phyloP scores from a whole-genome alignment of 1,140 invertebrate species.

The Leptinotarsa lineolata region DNA sequence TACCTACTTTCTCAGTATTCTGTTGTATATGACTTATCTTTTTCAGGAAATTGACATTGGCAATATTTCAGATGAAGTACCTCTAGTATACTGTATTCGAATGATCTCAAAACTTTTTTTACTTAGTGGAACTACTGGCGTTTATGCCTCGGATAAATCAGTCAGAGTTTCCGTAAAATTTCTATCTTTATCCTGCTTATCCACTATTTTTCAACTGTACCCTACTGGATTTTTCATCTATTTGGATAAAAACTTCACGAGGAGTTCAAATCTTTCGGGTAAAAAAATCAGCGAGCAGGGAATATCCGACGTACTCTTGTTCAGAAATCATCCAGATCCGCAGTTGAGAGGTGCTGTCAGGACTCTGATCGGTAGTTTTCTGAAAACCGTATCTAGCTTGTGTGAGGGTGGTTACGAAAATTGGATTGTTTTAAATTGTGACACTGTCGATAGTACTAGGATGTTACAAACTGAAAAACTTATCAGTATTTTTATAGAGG shows the following conservation, averaged over 20 bases:
- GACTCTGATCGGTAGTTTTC: slow-evolving; percentile 68
- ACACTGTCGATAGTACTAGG: slow-evolving; percentile 41
- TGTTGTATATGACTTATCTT: slow-evolving; percentile 17
- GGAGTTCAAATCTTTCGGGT: background rate
- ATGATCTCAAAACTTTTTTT: slow-evolving; percentile 77
- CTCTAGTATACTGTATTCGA: slow-evolving; percentile 75
- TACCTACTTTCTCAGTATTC: too few relatives aligned
- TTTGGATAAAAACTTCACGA: slow-evolving; percentile 60
- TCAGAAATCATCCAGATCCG: slow-evolving; percentile 76
- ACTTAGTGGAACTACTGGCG: slow-evolving; percentile 66
- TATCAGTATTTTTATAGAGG: slow-evolving; percentile 36
- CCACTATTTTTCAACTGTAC: slow-evolving; percentile 69
- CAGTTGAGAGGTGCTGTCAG: slow-evolving; percentile 78
- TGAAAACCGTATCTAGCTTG: slow-evolving; percentile 66
- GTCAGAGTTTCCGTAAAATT: slow-evolving; percentile 85
- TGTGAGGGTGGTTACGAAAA: slow-evolving; percentile 62
- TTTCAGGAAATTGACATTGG: slow-evolving; percentile 67
- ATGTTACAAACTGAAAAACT: slow-evolving; percentile 32
- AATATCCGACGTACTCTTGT: slow-evolving; percentile 72
- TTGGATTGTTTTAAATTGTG: slow-evolving; percentile 56
- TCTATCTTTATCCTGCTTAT: slow-evolving; percentile 75
- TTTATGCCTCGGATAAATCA: slow-evolving; percentile 66
- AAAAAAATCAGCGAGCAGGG: slow-evolving; percentile 58
- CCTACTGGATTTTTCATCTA: slow-evolving; percentile 71
- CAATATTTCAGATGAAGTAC: slow-evolving; percentile 64